These are phyloP conservation scores for Chromobotia macracanthus DNA, from an alignment of 2,797 vertebrate genomes.

Conservation along the genomic window DNA sequence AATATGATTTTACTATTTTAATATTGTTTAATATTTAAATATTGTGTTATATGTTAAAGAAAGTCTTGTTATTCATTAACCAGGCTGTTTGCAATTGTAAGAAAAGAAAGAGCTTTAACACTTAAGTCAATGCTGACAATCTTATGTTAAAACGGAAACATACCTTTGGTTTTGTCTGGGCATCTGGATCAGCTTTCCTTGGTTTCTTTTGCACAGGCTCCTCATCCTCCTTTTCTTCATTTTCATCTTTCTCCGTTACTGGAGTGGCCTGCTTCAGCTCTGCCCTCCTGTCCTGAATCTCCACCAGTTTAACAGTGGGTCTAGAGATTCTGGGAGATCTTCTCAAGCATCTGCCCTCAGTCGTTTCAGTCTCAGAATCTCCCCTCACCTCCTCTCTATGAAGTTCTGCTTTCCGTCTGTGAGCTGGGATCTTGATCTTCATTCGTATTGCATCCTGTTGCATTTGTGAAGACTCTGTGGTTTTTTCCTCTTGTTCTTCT, in stretches of 20 bases:
- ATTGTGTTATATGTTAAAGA: too few species aligned
- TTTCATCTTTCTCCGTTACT: slow-evolving; percentile 66
- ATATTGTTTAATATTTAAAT: too few species aligned
- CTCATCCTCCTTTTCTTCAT: slow-evolving; percentile 35
- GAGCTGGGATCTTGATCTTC: slow-evolving; percentile 77
- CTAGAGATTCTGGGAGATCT: slow-evolving; percentile 92
- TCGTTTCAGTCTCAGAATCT: slow-evolving; percentile 82
- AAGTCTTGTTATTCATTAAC: too few species aligned
- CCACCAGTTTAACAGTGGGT: slow-evolving; percentile 84
- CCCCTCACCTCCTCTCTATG: slow-evolving; percentile 69
- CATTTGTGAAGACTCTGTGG: slow-evolving; percentile 74
- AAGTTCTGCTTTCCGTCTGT: slow-evolving; percentile 75
- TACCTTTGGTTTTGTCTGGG: slow-evolving; percentile 87
- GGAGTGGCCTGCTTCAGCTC: slow-evolving; percentile 79
- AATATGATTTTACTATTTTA: too few species aligned
- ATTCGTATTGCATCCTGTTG: slow-evolving; percentile 77
- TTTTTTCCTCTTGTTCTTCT: slow-evolving; percentile 52
- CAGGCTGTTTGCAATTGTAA: too few species aligned
- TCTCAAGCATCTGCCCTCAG: slow-evolving; percentile 80
- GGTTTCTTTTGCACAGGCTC: slow-evolving; percentile 74
- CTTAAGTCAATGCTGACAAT: too few species aligned
- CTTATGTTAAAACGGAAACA: background rate
- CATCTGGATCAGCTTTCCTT: slow-evolving; percentile 84
- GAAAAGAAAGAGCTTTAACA: too few species aligned
- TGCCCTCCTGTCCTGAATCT: slow-evolving; percentile 84